Base-by-base conservation (phyloP, 2,113 vertebrate genomes). In the Phylloscopus trochiloides region DNA sequence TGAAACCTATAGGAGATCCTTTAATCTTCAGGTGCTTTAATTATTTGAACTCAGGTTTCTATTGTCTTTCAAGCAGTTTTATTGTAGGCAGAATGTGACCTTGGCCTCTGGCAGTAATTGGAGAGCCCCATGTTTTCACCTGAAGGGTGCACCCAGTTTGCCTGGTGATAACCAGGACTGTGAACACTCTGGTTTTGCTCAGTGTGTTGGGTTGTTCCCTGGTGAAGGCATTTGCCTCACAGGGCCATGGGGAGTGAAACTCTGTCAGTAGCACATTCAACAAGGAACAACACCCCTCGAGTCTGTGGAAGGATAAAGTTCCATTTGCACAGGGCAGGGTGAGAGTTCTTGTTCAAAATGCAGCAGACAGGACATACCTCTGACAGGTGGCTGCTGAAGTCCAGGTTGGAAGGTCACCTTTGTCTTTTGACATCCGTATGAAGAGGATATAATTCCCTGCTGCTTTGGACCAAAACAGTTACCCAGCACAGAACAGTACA, bases 181-280 rank as follows among this genome's bases (percentile, higher is more conserved):
- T 15, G 50, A 59, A 24, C 32, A 4, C 0, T 0, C n/a, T 40
- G 43, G 1, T 36, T 81, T 62, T 57, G 17, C 67, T 76, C 42
- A 55, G 47, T 17, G 21, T 54, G 3, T 22, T 13, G 17, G 38
- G 6, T 2, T 83, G 29, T 6, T 86, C 47, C 55, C 28, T 47
- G 42, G 21, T 25, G 29, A 79, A 59, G 47, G 48, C 12, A 3
- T 61, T 50, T 67, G 42, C 32, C 42, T 73, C 77, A 9, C 50
- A 58, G 66, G 57, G 16, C 47, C 16, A 4, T 3, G 28, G 48
- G 7, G 13, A 48, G 11, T 15, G 43, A 77, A 85, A 38, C 14
- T 25, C 5, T 52, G 10, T 14, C 40, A 43, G 34, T 20, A 28
- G 9, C 38, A 72, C 13, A 26, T 22, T 52, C 31, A 34, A 1